These are phyloP conservation scores for Myopa tessellatipennis DNA, from an alignment of 2,888 invertebrate species.

Conservation along the genomic window DNA sequence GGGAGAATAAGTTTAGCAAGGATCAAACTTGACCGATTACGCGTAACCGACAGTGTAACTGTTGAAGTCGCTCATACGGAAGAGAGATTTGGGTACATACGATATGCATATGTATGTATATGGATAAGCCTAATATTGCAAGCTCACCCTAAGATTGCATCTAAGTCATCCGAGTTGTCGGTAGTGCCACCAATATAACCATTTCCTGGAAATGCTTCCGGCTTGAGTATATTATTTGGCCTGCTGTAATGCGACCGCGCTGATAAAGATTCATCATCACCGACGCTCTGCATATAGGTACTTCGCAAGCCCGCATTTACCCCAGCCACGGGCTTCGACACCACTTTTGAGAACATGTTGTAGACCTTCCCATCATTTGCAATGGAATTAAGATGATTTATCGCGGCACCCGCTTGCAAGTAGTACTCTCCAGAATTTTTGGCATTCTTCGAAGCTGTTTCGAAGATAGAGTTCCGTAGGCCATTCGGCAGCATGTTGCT, in stretches of 20 bases:
- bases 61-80: background rate
- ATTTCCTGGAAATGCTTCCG: background rate
- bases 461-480: constrained; percentile 54
- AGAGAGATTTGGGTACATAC: background rate
- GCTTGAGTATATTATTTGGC: constrained; percentile 20
- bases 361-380: constrained; percentile 59
- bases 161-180: constrained; percentile 73
- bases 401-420: constrained; percentile 55
- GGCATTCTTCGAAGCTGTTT: constrained; percentile 62
- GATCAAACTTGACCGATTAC: no score
- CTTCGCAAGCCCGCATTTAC: constrained; percentile 47
- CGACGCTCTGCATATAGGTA: constrained; percentile 49
- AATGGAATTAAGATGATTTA: constrained; percentile 46
- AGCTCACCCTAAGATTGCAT: constrained; percentile 79
- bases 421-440: constrained; percentile 62
- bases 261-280: constrained; percentile 48
- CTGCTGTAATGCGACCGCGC: constrained; percentile 48
- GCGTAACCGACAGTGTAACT: background rate
- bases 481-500: constrained; percentile 37
- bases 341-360: constrained; percentile 64
- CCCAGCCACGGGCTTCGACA: constrained; percentile 48
- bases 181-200: background rate
- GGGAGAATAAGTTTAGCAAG: no score
- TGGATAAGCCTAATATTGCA: background rate
- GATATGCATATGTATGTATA: background rate